A percentile compares a stretch with the other conserved stretches of the same genome.
phyloP scores from a whole-genome alignment of 2,113 vertebrate species.

The Mixornis gularis region DNA sequence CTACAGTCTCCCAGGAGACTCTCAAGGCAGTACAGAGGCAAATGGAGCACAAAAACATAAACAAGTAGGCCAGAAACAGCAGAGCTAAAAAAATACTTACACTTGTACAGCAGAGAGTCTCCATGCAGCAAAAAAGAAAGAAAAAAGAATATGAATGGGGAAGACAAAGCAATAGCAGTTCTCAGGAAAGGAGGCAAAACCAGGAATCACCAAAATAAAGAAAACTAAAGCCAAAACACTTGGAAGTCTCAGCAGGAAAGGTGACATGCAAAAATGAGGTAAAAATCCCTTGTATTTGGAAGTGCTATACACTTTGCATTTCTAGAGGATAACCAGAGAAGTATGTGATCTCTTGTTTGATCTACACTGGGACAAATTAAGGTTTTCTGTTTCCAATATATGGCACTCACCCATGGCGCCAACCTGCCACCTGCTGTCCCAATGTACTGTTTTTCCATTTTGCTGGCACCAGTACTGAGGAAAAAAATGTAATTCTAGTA shows the following conservation, averaged over 20 bases:
- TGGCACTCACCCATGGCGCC: fast-evolving
- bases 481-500: neutral
- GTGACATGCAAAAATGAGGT: constrained; percentile 34
- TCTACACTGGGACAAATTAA: neutral
- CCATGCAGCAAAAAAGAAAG: constrained; percentile 87
- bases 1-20: constrained; percentile 46
- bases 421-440: neutral
- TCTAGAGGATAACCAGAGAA: neutral
- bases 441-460: neutral
- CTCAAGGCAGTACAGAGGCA: constrained; percentile 58
- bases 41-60: constrained; percentile 52
- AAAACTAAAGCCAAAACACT: constrained; percentile 54
- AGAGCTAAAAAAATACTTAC: constrained; percentile 85
- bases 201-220: constrained; percentile 59
- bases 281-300: neutral
- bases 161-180: constrained; percentile 72
- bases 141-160: constrained; percentile 78
- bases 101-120: constrained; percentile 97
- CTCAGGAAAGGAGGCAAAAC: constrained; percentile 51
- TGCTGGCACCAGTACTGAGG: neutral
- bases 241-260: constrained; percentile 46
- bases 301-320: neutral
- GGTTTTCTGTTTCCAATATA: neutral
- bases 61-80: constrained; percentile 60
- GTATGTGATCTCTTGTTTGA: neutral